A percentile compares a stretch with the other conserved stretches of the same genome.
phyloP scores from a whole-genome alignment of 2,113 vertebrate species.

The Castor canadensis region DNA sequence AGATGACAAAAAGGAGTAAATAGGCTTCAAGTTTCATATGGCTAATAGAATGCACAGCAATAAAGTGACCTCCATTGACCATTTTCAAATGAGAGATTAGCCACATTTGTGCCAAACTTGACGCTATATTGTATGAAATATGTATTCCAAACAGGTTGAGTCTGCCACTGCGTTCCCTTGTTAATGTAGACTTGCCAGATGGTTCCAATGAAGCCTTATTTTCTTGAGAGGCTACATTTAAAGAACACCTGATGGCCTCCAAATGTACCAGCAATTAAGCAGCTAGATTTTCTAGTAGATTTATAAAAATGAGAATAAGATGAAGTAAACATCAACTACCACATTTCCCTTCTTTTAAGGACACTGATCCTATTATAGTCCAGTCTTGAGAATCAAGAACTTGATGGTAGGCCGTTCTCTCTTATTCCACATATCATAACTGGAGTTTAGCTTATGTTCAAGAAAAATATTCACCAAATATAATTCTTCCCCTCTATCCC shows the following conservation, averaged over 20 bases:
- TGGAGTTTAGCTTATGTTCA: not conserved
- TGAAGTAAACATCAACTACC: not conserved
- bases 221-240: conserved; percentile 70
- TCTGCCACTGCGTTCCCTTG: conserved; percentile 31
- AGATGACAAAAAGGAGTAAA: conserved; percentile 29
- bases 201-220: conserved; percentile 59
- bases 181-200: conserved; percentile 61
- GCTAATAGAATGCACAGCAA: conserved; percentile 23
- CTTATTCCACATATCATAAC: not conserved
- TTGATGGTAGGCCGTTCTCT: not conserved
- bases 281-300: conserved; percentile 53
- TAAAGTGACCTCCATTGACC: conserved; percentile 15
- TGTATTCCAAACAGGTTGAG: conserved; percentile 30
- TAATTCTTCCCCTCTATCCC: not conserved
- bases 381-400: not conserved
- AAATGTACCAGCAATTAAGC: conserved; percentile 62
- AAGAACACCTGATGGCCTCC: conserved; percentile 66
- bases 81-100: conserved; percentile 30
- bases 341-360: not conserved
- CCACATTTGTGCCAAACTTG: conserved; percentile 19
- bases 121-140: not conserved
- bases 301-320: conserved; percentile 44
- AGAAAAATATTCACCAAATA: not conserved
- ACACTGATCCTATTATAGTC: not conserved
- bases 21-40: conserved; percentile 6